A percentile compares a stretch with the other conserved stretches of the same genome.
phyloP scores from a whole-genome alignment of 2,113 vertebrate species.

The Amblyornis subalaris region DNA sequence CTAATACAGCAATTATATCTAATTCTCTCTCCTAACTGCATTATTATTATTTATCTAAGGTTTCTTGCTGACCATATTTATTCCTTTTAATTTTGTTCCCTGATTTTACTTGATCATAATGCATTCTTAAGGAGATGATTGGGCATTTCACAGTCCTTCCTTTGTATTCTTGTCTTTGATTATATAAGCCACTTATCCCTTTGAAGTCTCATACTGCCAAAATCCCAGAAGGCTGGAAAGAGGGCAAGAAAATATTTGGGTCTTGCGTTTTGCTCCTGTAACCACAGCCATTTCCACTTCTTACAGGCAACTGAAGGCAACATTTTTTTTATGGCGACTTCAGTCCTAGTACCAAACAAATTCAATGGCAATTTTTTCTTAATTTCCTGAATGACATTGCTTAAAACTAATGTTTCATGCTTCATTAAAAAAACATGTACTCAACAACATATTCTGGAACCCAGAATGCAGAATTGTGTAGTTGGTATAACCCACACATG shows the following conservation, averaged over 20 bases:
- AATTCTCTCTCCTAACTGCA: not conserved
- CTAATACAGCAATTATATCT: conserved; percentile 14
- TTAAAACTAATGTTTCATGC: not conserved
- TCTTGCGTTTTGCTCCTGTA: not conserved
- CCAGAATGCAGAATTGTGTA: not conserved
- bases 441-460: not conserved
- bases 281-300: not conserved
- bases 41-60: conserved; percentile 44
- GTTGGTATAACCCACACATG: not conserved
- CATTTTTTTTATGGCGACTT: not conserved
- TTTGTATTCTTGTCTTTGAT: conserved; percentile 12
- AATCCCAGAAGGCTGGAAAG: not conserved
- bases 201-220: not conserved
- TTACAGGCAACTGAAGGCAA: not conserved
- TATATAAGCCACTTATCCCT: conserved; percentile 13
- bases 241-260: not conserved
- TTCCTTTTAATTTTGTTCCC: conserved; percentile 2
- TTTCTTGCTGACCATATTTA: not conserved
- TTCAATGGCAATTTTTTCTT: not conserved
- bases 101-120: not conserved
- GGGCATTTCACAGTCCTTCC: not conserved
- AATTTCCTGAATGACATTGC: not conserved
- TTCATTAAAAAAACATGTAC: not conserved
- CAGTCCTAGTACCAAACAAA: not conserved
- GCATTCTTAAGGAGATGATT: not conserved